Evolutionary conservation across 2,797 vertebrate genomes (phyloP).

Genomic region (Spinus pinus): DNA sequence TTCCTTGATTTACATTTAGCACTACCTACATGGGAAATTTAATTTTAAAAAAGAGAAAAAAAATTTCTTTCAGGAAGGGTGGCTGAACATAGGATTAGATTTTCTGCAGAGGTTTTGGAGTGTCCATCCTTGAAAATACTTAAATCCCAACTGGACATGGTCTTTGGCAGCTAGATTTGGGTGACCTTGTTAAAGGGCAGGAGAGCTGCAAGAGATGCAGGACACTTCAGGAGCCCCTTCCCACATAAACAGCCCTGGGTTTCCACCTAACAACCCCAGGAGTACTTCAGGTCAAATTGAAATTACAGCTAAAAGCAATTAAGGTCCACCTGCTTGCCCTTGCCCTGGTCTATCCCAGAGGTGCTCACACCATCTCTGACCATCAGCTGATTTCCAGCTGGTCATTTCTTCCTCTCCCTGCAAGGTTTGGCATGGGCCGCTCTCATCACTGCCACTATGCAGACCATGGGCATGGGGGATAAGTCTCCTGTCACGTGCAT

Average conservation of each 20-base stretch:
- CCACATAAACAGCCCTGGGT: background rate
- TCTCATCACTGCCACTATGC: background rate
- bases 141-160: fast-evolving
- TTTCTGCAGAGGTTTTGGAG: background rate
- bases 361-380: background rate
- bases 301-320: background rate
- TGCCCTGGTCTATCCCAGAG: background rate
- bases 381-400: background rate
- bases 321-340: background rate
- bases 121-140: background rate
- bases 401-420: background rate
- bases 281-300: background rate
- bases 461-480: fast-evolving
- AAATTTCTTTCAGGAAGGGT: background rate
- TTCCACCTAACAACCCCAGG: background rate
- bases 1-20: background rate
- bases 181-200: background rate
- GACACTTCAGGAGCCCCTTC: background rate
- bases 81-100: background rate
- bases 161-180: background rate
- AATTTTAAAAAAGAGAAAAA: background rate
- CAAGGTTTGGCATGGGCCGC: fast-evolving
- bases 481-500: background rate
- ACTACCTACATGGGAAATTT: background rate
- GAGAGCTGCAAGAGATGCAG: background rate